Conservation (phyloP, 2,888 invertebrate species). For the Matsumyia berberina region DNA sequence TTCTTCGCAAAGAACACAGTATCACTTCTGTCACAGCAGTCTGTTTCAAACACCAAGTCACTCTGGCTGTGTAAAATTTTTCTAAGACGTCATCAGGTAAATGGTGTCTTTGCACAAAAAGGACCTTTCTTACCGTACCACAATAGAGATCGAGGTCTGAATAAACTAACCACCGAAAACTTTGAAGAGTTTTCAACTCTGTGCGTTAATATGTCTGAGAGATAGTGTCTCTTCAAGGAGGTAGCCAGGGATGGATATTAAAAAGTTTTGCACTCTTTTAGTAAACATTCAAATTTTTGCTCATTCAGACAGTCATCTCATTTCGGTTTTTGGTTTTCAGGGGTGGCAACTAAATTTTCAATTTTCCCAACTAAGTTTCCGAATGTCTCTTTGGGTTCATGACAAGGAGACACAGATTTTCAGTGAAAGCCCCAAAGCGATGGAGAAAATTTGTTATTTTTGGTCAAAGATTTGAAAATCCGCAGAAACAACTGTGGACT, state of each 20-base stretch:
- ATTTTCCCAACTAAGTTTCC: neutral
- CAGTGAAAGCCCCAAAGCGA: neutral
- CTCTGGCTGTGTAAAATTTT: neutral
- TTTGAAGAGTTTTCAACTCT: conserved; percentile 10
- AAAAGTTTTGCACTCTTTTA: conserved; percentile 1
- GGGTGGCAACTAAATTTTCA: conserved; percentile 11
- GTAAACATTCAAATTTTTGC: conserved; percentile 25
- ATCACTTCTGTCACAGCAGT: conserved; percentile 47
- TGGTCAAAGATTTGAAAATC: neutral
- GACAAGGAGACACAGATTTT: neutral
- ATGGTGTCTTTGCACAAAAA: neutral
- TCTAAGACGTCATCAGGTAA: neutral
- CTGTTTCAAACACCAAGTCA: conserved; percentile 14
- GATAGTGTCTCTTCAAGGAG: no score
- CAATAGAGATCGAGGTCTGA: conserved; percentile 25
- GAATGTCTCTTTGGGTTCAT: no score
- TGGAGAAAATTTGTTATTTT: neutral
- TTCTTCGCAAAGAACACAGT: conserved; percentile 31
- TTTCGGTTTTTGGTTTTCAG: neutral
- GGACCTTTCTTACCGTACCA: neutral
- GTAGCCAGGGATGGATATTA: conserved; percentile 1
- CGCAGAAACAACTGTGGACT: neutral
- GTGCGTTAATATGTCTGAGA: neutral
- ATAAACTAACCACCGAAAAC: conserved; percentile 33
- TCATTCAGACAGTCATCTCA: neutral